Conservation (phyloP, 1,140 invertebrate genomes). For the Hycleus phaleratus region DNA sequence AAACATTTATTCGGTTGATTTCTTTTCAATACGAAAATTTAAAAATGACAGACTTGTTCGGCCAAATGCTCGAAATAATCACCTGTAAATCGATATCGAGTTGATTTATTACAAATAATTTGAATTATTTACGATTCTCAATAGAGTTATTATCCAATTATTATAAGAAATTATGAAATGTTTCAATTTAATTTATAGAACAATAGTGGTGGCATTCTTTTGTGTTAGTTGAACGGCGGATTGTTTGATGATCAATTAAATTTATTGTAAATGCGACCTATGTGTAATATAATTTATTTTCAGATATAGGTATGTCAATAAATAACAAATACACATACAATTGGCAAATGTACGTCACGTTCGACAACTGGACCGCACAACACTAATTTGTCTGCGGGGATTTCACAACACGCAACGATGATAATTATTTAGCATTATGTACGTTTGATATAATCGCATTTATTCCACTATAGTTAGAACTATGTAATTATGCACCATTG, state of each 20-base stretch:
- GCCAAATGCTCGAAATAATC: no score
- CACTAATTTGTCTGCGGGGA: slow-evolving; percentile 32
- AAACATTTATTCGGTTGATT: no score
- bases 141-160: no score
- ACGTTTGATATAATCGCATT: slow-evolving; percentile 35
- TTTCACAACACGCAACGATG: slow-evolving; percentile 31
- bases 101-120: no score
- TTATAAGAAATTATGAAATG: no score
- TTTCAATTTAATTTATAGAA: no score
- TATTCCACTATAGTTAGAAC: slow-evolving; percentile 26
- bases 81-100: no score
- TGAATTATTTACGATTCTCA: no score
- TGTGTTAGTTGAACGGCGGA: no score
- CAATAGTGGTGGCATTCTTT: no score
- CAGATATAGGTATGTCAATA: slow-evolving; percentile 18
- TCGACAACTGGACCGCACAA: slow-evolving; percentile 26
- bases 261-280: slow-evolving; percentile 17
- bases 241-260: slow-evolving; percentile 14
- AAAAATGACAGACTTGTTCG: no score
- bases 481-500: slow-evolving; percentile 25
- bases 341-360: slow-evolving; percentile 32
- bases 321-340: slow-evolving; percentile 23
- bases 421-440: slow-evolving; percentile 37
- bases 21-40: no score
- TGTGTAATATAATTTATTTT: slow-evolving; percentile 24